phyloP scores from a whole-genome alignment of 92 coral and sea anemone genomes.

The Phenganax stokvisi region DNA sequence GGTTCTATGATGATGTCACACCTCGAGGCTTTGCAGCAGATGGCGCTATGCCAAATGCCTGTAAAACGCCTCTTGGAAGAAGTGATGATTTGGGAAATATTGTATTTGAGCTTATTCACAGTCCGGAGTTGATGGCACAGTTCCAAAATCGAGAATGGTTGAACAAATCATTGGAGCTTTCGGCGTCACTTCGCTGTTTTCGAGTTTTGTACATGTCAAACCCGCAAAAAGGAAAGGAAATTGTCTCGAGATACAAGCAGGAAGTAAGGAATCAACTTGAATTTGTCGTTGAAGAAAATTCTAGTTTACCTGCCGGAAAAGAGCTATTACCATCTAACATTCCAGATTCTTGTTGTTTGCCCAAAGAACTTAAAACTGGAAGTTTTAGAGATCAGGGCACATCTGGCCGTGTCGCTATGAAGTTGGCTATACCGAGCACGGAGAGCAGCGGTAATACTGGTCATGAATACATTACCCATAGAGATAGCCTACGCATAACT shows the following conservation, averaged over 20 bases:
- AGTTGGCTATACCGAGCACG: slow-evolving; percentile 1
- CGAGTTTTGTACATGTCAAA: not conserved
- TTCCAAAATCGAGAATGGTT: slow-evolving; percentile 4
- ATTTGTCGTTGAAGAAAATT: not conserved
- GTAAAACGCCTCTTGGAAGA: slow-evolving; percentile 10
- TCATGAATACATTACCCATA: not conserved
- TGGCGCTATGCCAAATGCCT: not conserved
- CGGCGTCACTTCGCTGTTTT: not conserved
- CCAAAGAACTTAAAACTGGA: not conserved
- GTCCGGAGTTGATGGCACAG: slow-evolving; percentile 2
- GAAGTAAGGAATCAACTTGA: slow-evolving; percentile 6
- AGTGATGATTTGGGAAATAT: not conserved
- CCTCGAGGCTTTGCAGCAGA: slow-evolving; percentile 1
- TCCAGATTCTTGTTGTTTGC: slow-evolving; percentile 18
- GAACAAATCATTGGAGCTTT: slow-evolving; percentile 5
- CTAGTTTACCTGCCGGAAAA: not conserved
- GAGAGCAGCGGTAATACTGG: slow-evolving; percentile 1
- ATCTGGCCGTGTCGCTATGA: not conserved
- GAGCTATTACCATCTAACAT: slow-evolving; percentile 1
- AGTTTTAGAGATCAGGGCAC: not conserved
- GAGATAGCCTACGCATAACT: too few relatives aligned
- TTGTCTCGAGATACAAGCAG: not conserved
- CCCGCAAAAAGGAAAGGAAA: not conserved
- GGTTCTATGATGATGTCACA: slow-evolving; percentile 10
- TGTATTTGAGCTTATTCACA: slow-evolving; percentile 9